Evolutionary conservation across 2,888 invertebrate species (phyloP), one percentile per base, ranked within the genome.

Genomic region (Nipponacmea schrenckii): DNA sequence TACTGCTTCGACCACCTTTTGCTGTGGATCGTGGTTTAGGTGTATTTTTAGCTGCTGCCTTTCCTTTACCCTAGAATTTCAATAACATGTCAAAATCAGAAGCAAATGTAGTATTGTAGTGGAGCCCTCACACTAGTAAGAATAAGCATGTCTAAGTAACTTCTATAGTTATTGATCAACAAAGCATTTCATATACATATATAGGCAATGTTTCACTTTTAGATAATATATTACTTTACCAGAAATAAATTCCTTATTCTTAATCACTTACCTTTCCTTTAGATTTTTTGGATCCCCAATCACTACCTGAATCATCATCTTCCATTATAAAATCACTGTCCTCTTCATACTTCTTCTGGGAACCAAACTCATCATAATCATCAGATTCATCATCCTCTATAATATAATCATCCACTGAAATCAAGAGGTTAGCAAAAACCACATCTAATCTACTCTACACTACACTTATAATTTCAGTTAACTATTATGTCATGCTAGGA

Each of bases 291-390:
- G 73, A 79, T 56, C 85, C 88, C 86, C 87, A 86, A 72, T 87
- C 87, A 78, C 86, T 87, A 15, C 82, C 87, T 14, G 86, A 87
- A 12, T 86, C 86, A 12, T 82, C 84, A 15, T 82, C 83, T 2
- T 81, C 83, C 12, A 82, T 76, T 50, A 75, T 72, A 74, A 85
- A 86, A 76, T 87, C 88, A 76, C 86, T 86, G 80, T 86, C 86
- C 26, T 81, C 81, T 56, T 85, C 83, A 17, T 79, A 75, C 62
- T 79, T 76, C 50, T 79, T 77, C 8, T 75, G 68, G 44, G 73
- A 70, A 56, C 77, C 74, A n/a, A 72, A 64, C 45, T 79, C 77
- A 14, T 80, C 80, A 10, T 79, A 79, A 45, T 82, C 79, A 48
- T 77, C 83, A 44, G 82, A 83, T 44, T 85, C 78, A 15, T 84